Evolutionary conservation across 2,113 vertebrate species (phyloP), one percentile per base, ranked within the genome.

Genomic region (Antechinus flavipes): DNA sequence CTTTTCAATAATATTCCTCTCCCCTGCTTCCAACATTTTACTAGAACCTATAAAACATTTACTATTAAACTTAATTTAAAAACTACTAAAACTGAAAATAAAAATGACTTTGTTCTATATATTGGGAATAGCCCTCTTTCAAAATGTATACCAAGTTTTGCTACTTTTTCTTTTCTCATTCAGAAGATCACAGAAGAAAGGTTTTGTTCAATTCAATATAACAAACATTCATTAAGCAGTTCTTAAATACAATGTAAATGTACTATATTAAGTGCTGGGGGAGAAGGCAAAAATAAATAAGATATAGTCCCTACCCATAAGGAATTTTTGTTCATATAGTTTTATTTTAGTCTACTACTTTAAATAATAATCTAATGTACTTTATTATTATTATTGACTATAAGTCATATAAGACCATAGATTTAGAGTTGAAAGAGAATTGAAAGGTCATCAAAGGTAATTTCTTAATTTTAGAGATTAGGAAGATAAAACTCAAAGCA

Each of bases 21-120:
- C 61, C 91, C 16, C 25, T 7, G 53, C 76, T 25, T 58, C 35
- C 3, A 46, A 10, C 76, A 94, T 90, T 49, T 93, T 52, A 89
- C 12, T 12, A 93, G 27, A 49, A 47, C 14, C 55, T 58, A 91
- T 84, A 84, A 84, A 84, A 84, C 1, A 6, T 84, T 84, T 42
- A 7, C 68, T 42, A 84, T 23, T 84, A 84, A 49, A 76, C 3
- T 19, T 49, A 54, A 68, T 11, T 84, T 30, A 90, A 92, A 92
- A 92, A 90, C 42, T 25, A n/a, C 1, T 46, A 89, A 91, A 56
- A 49, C 49, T 89, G 53, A 95, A 97, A 90, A 23, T 94, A 90
- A 93, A 91, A 92, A 90, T 6, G 10, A 52, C 8, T 49, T 23
- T 54, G 1, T 91, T 93, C 52, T 91, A 50, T 89, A 50, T 76